These are phyloP conservation scores for Empidonax alnorum DNA, from an alignment of 2,113 vertebrate genomes.

Conservation along the genomic window DNA sequence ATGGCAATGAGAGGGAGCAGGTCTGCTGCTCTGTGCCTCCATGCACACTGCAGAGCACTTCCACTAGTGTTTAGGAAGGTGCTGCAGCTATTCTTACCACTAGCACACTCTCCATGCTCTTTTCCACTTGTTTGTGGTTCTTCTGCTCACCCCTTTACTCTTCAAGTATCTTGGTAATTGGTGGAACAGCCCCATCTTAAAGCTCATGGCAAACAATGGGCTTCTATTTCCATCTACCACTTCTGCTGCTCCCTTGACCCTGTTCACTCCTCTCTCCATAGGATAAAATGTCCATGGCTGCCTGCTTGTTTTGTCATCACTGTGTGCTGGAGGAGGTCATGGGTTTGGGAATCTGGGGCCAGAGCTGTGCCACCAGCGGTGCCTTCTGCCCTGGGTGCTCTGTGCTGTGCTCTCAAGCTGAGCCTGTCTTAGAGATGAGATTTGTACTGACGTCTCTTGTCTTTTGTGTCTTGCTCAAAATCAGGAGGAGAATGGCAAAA, in stretches of 20 bases:
- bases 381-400: not conserved
- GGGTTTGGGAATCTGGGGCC: not conserved
- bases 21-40: not conserved
- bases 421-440: not conserved
- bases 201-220: rapidly evolving
- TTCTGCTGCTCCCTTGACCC: not conserved
- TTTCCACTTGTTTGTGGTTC: not conserved
- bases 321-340: rapidly evolving
- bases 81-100: not conserved
- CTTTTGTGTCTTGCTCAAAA: not conserved
- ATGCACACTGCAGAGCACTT: not conserved
- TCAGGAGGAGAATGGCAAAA: not conserved
- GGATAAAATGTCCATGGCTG: not conserved
- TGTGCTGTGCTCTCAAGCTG: not conserved
- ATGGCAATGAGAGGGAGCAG: not conserved
- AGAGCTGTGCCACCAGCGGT: not conserved
- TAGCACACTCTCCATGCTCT: not conserved
- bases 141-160: not conserved
- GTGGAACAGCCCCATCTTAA: not conserved
- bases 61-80: not conserved
- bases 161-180: not conserved
- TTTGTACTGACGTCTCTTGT: not conserved
- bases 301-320: not conserved
- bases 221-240: not conserved
- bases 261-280: not conserved